Conservation (phyloP, 2,113 vertebrate genomes). For the Gorilla gorilla region DNA sequence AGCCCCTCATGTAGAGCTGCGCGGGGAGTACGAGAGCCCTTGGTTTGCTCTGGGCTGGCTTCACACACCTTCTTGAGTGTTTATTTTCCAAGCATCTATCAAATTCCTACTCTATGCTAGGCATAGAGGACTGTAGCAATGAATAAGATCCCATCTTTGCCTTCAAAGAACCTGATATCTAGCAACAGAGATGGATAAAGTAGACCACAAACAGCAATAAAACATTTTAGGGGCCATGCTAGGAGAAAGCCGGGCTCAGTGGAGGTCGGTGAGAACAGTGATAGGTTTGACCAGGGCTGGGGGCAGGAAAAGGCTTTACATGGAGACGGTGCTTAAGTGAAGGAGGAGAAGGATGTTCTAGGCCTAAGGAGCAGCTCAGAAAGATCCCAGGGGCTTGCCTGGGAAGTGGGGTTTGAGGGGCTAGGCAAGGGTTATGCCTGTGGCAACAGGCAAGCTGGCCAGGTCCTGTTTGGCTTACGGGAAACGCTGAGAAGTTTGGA, state of each 20-base stretch:
- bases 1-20: not conserved
- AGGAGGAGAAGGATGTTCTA: not conserved
- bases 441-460: no score
- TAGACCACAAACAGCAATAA: not conserved
- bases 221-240: not conserved
- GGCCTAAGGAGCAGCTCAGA: not conserved
- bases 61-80: not conserved
- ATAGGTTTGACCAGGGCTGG: not conserved
- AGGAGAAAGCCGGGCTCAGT: not conserved
- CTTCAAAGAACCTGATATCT: not conserved
- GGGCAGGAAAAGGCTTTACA: not conserved
- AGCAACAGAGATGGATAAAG: not conserved
- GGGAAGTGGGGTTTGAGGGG: not conserved
- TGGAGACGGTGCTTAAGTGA: not conserved
- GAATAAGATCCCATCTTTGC: not conserved
- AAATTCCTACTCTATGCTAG: not conserved
- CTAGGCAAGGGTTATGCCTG: fast-evolving
- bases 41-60: not conserved
- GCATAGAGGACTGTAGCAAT: fast-evolving
- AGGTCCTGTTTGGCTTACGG: fast-evolving
- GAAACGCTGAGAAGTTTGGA: not conserved
- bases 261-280: not conserved
- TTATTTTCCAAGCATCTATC: not conserved
- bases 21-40: not conserved
- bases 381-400: not conserved